A percentile compares a stretch with the other conserved stretches of the same genome.
Evolutionary conservation across 2,888 invertebrate genomes (phyloP).

Genomic region (Zygaena filipendulae): DNA sequence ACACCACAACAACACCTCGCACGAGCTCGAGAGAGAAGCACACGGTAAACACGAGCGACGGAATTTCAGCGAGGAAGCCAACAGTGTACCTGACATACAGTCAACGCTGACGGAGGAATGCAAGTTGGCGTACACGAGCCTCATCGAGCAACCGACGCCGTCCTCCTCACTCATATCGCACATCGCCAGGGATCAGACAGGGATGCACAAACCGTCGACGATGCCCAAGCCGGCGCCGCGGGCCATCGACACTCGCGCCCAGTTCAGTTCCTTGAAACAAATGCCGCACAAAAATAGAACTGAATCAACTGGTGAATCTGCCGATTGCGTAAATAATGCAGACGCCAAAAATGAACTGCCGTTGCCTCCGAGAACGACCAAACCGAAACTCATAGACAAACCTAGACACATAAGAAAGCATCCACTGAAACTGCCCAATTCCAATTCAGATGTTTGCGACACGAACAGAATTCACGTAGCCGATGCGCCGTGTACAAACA

Average conservation of each 20-base stretch:
- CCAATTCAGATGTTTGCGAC: conserved; percentile 1
- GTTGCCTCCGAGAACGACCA: conserved; percentile 40
- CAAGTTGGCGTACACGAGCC: conserved; percentile 90
- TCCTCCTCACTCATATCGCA: conserved; percentile 30
- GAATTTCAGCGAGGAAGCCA: conserved; percentile 91
- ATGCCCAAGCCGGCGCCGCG: conserved; percentile 26
- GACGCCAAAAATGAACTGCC: conserved; percentile 36
- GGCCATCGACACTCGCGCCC: too few relatives aligned
- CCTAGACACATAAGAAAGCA: conserved; percentile 47
- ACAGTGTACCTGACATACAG: conserved; percentile 89
- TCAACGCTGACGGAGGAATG: conserved; percentile 88
- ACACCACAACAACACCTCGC: conserved; percentile 24
- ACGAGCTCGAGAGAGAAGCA: conserved; percentile 30
- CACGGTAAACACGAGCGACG: conserved; percentile 74
- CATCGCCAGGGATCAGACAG: conserved; percentile 21
- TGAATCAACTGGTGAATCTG: not conserved
- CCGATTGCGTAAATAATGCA: too few relatives aligned
- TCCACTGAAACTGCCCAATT: conserved; percentile 31
- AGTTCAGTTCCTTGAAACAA: too few relatives aligned
- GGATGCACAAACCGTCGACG: conserved; percentile 20
- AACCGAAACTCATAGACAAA: conserved; percentile 44
- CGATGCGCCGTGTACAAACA: too few relatives aligned
- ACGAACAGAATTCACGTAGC: not conserved
- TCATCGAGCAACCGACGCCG: conserved; percentile 81
- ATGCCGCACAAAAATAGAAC: too few relatives aligned